phyloP scores from a whole-genome alignment of 2,113 vertebrate genomes.

The Erythrolamprus reginae region DNA sequence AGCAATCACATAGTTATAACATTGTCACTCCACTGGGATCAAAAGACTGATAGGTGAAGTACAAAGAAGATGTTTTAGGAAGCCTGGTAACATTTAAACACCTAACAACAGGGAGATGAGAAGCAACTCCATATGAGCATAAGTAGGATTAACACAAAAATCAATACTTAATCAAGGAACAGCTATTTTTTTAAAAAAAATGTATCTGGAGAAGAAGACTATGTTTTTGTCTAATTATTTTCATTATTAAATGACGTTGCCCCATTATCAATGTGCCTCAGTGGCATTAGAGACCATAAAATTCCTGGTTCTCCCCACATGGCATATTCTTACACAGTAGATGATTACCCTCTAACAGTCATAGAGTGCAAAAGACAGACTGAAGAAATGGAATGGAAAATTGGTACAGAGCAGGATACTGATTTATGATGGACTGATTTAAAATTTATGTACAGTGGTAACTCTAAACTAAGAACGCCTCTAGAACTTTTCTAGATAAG shows the following conservation, averaged over 20 bases:
- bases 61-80: constrained; percentile 46
- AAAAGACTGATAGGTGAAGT: constrained; percentile 4
- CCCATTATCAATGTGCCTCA: constrained; percentile 21
- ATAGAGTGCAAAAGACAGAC: too few species aligned
- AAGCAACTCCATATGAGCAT: constrained; percentile 30
- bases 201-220: constrained; percentile 14
- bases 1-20: constrained; percentile 54
- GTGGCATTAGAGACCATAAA: constrained; percentile 27
- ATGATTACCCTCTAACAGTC: too few species aligned
- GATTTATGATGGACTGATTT: too few species aligned
- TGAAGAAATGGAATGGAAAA: too few species aligned
- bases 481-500: too few species aligned
- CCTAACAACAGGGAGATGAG: constrained; percentile 39
- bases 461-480: too few species aligned
- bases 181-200: neutral
- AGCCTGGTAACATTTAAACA: constrained; percentile 41
- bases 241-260: constrained; percentile 31
- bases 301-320: neutral
- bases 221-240: constrained; percentile 25
- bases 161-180: constrained; percentile 18
- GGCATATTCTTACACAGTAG: too few species aligned
- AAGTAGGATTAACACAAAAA: constrained; percentile 40
- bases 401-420: too few species aligned
- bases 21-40: constrained; percentile 41
- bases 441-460: too few species aligned